Base-by-base conservation (phyloP, 2,888 invertebrate species). In the Steromphala cineraria region DNA sequence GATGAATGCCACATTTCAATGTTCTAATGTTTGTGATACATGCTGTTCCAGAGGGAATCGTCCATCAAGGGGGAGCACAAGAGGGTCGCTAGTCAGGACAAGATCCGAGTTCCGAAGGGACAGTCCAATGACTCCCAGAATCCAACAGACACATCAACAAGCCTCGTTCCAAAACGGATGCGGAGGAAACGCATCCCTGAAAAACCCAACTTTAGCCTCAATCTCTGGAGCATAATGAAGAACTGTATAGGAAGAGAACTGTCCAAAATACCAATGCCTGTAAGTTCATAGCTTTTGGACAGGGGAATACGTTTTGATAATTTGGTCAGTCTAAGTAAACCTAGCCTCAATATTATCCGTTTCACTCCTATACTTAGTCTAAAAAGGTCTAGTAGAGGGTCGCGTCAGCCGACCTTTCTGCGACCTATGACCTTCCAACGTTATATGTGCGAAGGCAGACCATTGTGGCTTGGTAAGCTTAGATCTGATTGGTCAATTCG, bases 221-320 rank as follows among this genome's bases (percentile, higher is more conserved):
- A 97, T 93, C 94, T 99, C 77, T 99, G 99, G 99, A 98, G 98
- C 89, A 99, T 99, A 90, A 99, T 99, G 98, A 99, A 99, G 94
- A 99, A 99, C 94, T 99, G 99, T 93, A 99, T 99, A 93, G 99
- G 99, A 92, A 99, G 99, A 94, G 99, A 99, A 94, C 95, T 99
- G 84, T 97, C 98, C 31, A 99, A 99, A 95, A 99, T 99, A 90
- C 99, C 99, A 13, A 99, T 99, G 97, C 99, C 99, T 62, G 99
- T 95, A 87, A 91, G 92, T 89, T 46, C n/a, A n/a, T n/a, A n/a
- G n/a, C n/a, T n/a, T n/a, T n/a, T n/a, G n/a, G n/a, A n/a, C n/a
- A n/a, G n/a, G n/a, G n/a, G n/a, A n/a, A n/a, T n/a, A n/a, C n/a
- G n/a, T n/a, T n/a, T n/a, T n/a, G n/a, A n/a, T n/a, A n/a, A n/a